These are phyloP conservation scores for Nemurella pictetii DNA, from an alignment of 2,888 invertebrate genomes.

Conservation along the genomic window DNA sequence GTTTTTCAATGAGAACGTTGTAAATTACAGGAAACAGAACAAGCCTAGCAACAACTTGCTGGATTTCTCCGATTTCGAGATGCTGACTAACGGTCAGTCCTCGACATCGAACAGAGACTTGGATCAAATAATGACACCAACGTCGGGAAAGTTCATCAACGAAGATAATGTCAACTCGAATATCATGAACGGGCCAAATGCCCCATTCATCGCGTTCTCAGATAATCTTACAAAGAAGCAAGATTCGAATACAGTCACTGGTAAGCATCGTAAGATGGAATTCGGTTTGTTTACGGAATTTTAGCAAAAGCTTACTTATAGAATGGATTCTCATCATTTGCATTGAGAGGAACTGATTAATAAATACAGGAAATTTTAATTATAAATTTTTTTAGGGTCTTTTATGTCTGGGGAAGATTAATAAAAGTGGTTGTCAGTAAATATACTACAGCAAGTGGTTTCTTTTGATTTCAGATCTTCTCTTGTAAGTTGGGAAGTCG, in stretches of 20 bases:
- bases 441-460: too few relatives aligned
- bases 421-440: too few relatives aligned
- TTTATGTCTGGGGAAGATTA: too few relatives aligned
- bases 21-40: constrained; percentile 54
- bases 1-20: neutral
- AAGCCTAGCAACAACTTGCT: constrained; percentile 58
- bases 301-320: too few relatives aligned
- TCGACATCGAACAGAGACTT: constrained; percentile 36
- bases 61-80: constrained; percentile 55
- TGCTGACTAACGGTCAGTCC: constrained; percentile 38
- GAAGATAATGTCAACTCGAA: constrained; percentile 42
- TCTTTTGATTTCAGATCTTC: constrained; percentile 38
- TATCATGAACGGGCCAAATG: constrained; percentile 39
- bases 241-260: constrained; percentile 41
- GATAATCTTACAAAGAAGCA: constrained; percentile 45
- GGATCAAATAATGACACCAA: constrained; percentile 37
- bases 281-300: too few relatives aligned
- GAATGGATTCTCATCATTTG: too few relatives aligned
- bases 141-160: constrained; percentile 39
- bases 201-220: constrained; percentile 45
- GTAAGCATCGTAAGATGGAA: too few relatives aligned
- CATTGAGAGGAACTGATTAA: too few relatives aligned
- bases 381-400: too few relatives aligned
- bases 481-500: constrained; percentile 30
- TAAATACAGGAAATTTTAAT: too few relatives aligned